Percentiles rank a stretch among this genome's conserved stretches.
Conservation (phyloP, 2,888 invertebrate genomes). For the Ophion obscuratus region DNA sequence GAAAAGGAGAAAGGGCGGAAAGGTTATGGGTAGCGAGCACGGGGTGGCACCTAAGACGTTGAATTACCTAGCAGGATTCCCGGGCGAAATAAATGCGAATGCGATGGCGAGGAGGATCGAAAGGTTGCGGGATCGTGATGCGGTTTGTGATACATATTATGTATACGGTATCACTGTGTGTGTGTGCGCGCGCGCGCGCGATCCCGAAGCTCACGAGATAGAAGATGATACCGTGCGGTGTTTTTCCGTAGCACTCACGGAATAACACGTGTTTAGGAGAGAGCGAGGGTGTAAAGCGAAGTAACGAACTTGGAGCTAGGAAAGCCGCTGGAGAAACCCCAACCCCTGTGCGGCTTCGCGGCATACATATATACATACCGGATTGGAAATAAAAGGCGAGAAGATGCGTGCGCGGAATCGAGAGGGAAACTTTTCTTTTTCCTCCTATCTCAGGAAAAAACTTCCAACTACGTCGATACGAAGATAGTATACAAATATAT, state of each 20-base stretch:
- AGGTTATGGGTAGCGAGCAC: not conserved
- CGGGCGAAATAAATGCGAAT: constrained; percentile 64
- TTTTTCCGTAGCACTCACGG: constrained; percentile 55
- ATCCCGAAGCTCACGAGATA: constrained; percentile 15
- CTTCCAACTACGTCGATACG: not conserved
- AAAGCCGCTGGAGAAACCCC: constrained; percentile 17
- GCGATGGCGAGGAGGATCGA: constrained; percentile 62
- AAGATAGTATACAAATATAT: not conserved
- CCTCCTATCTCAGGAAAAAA: not conserved
- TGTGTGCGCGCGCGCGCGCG: not conserved
- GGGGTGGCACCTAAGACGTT: constrained; percentile 11
- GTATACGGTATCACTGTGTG: constrained; percentile 20
- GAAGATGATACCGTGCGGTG: constrained; percentile 31
- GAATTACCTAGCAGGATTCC: constrained; percentile 43
- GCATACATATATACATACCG: constrained; percentile 1
- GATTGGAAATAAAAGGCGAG: constrained; percentile 54
- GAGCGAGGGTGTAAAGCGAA: constrained; percentile 53
- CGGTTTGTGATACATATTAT: constrained; percentile 55
- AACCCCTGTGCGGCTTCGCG: not conserved
- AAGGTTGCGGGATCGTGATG: constrained; percentile 63
- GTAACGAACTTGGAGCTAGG: constrained; percentile 60
- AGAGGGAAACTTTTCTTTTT: constrained; percentile 29
- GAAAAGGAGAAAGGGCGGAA: constrained; percentile 7
- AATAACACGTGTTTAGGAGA: constrained; percentile 44
- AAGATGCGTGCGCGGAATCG: constrained; percentile 64